Conservation (phyloP, 2,888 invertebrate species). For the Tetanocera ferruginea region DNA sequence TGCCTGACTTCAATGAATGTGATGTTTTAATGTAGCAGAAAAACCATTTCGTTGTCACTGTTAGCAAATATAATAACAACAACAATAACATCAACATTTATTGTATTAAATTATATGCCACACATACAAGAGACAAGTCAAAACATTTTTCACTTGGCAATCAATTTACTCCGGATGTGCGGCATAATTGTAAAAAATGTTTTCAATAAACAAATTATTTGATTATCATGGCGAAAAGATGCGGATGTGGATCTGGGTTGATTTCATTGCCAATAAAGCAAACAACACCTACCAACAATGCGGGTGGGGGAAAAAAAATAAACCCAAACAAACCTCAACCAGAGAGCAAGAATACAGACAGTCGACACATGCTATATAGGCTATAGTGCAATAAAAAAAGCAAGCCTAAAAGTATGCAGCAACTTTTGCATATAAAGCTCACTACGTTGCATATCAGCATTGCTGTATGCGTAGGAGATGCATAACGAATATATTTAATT, state of each 20-base stretch:
- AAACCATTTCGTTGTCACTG: slow-evolving; percentile 9
- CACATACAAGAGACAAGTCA: slow-evolving; percentile 24
- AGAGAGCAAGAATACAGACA: background rate
- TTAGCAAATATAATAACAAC: slow-evolving; percentile 7
- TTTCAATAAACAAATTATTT: slow-evolving; percentile 70
- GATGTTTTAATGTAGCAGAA: background rate
- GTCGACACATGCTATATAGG: too few relatives aligned
- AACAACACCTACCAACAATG: background rate
- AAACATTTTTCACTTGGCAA: slow-evolving; percentile 54
- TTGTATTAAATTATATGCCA: background rate
- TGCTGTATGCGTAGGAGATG: background rate
- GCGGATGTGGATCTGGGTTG: background rate
- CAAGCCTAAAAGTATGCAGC: background rate
- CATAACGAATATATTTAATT: slow-evolving; percentile 60
- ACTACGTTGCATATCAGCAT: too few relatives aligned
- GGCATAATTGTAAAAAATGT: slow-evolving; percentile 67
- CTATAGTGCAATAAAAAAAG: too few relatives aligned
- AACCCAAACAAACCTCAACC: background rate
- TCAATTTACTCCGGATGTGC: slow-evolving; percentile 61
- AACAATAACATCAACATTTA: background rate
- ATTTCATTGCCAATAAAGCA: background rate
- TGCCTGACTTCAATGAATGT: slow-evolving; percentile 9
- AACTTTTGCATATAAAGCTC: background rate
- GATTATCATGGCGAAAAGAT: slow-evolving; percentile 63
- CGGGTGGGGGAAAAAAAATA: background rate